A percentile compares a stretch with the other conserved stretches of the same genome.
These are phyloP conservation scores for Urocolius indicus DNA, from an alignment of 2,113 vertebrate species.

Conservation along the genomic window DNA sequence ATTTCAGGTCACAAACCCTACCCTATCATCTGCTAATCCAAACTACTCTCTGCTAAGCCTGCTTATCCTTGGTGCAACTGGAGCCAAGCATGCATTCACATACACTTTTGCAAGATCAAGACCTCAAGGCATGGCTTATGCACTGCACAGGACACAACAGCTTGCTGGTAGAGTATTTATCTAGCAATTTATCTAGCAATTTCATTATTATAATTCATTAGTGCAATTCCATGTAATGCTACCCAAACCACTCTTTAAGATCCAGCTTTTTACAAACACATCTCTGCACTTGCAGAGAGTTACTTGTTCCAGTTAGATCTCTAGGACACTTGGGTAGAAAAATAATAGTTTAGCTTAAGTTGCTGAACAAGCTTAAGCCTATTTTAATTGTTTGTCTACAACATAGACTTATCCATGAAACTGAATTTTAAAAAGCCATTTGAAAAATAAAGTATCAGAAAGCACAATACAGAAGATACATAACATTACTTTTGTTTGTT, in stretches of 20 bases:
- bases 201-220: neutral
- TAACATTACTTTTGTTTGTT: neutral
- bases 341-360: rapidly evolving
- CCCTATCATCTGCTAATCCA: neutral
- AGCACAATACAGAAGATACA: neutral
- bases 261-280: neutral
- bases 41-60: neutral
- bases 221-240: neutral
- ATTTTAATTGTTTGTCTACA: neutral
- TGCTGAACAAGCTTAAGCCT: neutral
- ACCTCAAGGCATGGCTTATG: neutral
- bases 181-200: neutral
- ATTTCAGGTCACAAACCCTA: neutral
- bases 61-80: neutral
- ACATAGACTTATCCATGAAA: neutral
- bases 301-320: neutral
- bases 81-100: neutral
- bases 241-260: neutral
- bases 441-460: neutral
- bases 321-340: neutral
- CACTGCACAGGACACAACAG: neutral
- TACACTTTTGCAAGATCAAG: neutral
- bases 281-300: neutral
- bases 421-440: neutral
- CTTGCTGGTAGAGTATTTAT: neutral